Evolutionary conservation across 2,888 invertebrate species (phyloP).

Genomic region (Harpagoxenus sublaevis): DNA sequence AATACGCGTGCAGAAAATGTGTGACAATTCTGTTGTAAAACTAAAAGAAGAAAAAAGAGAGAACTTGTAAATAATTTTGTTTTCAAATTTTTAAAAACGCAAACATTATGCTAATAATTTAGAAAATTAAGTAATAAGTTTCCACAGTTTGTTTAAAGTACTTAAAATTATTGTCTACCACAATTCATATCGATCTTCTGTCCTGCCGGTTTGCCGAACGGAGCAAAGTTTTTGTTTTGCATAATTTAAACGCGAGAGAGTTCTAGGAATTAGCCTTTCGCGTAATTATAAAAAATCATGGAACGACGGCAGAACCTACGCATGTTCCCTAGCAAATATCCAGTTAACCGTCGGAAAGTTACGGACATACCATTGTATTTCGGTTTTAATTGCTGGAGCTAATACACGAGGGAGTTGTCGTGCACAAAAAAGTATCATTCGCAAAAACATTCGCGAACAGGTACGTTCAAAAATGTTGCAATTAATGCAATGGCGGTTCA

Average conservation of each 20-base stretch:
- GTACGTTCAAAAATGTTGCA: conserved; percentile 9
- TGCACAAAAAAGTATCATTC: conserved; percentile 7
- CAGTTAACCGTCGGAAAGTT: conserved; percentile 2
- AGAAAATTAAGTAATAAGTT: neutral
- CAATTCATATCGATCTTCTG: neutral
- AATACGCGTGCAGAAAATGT: neutral
- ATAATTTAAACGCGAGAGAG: neutral
- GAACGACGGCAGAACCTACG: neutral
- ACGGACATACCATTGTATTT: neutral
- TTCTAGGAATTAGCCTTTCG: neutral
- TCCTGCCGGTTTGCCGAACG: neutral
- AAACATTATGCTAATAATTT: neutral
- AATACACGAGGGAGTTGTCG: conserved; percentile 16
- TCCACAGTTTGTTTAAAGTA: neutral
- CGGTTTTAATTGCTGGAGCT: conserved; percentile 33
- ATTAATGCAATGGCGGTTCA: neutral
- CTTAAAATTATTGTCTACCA: neutral
- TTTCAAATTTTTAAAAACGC: neutral
- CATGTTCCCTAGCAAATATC: conserved; percentile 23
- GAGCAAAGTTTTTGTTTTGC: neutral
- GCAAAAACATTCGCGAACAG: conserved; percentile 10
- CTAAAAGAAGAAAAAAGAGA: neutral
- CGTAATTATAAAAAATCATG: conserved; percentile 19
- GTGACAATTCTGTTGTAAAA: neutral
- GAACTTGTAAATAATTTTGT: neutral